Conservation (phyloP, 2,797 vertebrate species). For the Silurus lanzhouensis region DNA sequence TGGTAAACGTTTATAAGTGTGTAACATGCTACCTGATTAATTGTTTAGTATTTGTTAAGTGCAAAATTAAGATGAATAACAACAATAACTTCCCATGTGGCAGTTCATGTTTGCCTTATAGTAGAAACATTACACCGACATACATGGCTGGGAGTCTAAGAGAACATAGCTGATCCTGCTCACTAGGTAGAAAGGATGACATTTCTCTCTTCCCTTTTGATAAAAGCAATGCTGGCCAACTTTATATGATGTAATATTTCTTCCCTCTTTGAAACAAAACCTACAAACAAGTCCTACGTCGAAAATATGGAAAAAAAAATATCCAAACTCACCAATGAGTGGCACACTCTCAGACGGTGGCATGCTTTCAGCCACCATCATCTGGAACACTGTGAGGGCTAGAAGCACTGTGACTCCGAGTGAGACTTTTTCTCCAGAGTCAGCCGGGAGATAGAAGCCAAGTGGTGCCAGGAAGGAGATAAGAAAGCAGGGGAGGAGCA, state of each 20-base stretch:
- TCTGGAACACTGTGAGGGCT: conserved; percentile 94
- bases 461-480: conserved; percentile 95
- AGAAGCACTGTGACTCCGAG: conserved; percentile 93
- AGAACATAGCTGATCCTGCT: not conserved
- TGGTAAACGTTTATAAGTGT: not conserved
- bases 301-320: not conserved
- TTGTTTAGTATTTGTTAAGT: not conserved
- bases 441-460: conserved; percentile 94
- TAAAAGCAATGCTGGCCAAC: not conserved
- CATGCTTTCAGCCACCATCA: conserved; percentile 99
- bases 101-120: not conserved
- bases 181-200: not conserved
- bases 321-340: conserved; percentile 84
- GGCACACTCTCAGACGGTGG: conserved; percentile 95
- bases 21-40: not conserved
- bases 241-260: not conserved
- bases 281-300: not conserved
- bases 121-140: not conserved
- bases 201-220: not conserved
- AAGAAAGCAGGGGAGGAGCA: conserved; percentile 92
- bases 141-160: not conserved
- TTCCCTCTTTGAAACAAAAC: not conserved
- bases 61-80: not conserved
- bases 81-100: not conserved
- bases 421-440: conserved; percentile 97